Base-by-base conservation (phyloP, 2,797 vertebrate genomes). In the Apogon talboti region DNA sequence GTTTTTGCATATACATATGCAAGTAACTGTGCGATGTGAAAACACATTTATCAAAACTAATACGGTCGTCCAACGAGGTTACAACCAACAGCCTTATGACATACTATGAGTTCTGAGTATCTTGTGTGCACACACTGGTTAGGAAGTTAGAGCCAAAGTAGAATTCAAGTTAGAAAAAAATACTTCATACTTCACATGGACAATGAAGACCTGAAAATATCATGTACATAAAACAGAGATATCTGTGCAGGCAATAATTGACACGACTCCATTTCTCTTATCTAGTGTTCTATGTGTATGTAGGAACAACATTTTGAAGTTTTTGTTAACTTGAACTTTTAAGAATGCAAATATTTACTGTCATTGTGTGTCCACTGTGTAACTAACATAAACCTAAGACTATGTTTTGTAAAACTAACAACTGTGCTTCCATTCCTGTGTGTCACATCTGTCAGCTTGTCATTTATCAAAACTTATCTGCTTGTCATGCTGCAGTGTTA, bases 401-500 rank as follows among this genome's bases (percentile, higher is more conserved):
- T 30, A 37, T 11, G 11, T 4, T 37, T 46, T 54, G 65, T 44
- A 42, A 30, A 49, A 21, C 12, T 3, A 65, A 43, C 43, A 46
- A 41, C 12, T 11, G 38, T 43, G 21, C 28, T n/a, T 50, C 8
- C 11, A 35, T 48, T 24, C n/a, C 19, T 21, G n/a, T 45, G 13
- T 19, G n/a, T 64, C 45, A 53, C 51, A 70, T 54, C 21, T 62
- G 52, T 59, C 40, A 44, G 33, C 30, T 47, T 44, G 44, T 69
- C 61, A 43, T 16, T 54, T 41, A 68, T 70, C 40, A 59, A 57
- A 66, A 58, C 47, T 42, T 41, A 4, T 52, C 62, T 64, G 46
- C 47, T 61, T 71, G 24, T 54, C 11, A 76, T 68, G 52, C 75
- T 66, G 66, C 49, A 42, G 56, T 35, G 58, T 30, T 51, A 67